Conservation (phyloP, 2,888 invertebrate genomes). For the Scaptomyza polygonia region DNA sequence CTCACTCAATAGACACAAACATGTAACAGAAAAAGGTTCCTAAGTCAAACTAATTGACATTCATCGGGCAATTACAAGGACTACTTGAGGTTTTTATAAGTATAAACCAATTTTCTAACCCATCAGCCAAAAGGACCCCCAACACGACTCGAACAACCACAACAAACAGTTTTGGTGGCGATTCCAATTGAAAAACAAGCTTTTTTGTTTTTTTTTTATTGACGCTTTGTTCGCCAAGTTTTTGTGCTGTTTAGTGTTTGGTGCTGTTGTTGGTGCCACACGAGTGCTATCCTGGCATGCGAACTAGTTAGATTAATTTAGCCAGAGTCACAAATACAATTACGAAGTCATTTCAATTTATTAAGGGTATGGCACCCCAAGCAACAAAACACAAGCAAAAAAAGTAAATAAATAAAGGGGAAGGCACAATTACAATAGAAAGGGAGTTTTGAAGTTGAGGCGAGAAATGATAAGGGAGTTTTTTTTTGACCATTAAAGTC, state of each 20-base stretch:
- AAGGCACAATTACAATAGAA: slow-evolving; percentile 34
- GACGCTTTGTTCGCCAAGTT: slow-evolving; percentile 63
- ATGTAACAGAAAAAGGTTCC: slow-evolving; percentile 42
- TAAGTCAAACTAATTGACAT: slow-evolving; percentile 63
- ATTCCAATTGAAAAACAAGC: slow-evolving; percentile 73
- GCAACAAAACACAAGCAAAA: slow-evolving; percentile 17
- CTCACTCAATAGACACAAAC: slow-evolving; percentile 43
- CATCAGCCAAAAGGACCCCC: slow-evolving; percentile 17
- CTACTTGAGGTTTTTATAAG: slow-evolving; percentile 53
- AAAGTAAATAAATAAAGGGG: too few species aligned
- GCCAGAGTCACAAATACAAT: slow-evolving; percentile 78
- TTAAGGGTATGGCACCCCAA: slow-evolving; percentile 61
- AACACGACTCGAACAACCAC: not conserved
- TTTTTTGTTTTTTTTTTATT: slow-evolving; percentile 73
- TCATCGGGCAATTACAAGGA: slow-evolving; percentile 58
- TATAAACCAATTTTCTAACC: slow-evolving; percentile 62
- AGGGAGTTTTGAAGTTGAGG: not conserved
- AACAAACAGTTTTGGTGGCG: slow-evolving; percentile 27
- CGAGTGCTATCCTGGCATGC: slow-evolving; percentile 67
- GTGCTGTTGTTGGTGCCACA: slow-evolving; percentile 65
- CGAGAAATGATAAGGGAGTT: not conserved
- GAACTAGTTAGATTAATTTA: slow-evolving; percentile 75
- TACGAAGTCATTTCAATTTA: slow-evolving; percentile 80
- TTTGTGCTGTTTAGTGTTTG: slow-evolving; percentile 31
- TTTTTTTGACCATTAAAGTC: slow-evolving; percentile 35